Base-by-base conservation (phyloP, 2,113 vertebrate genomes). In the Leptosomus discolor region DNA sequence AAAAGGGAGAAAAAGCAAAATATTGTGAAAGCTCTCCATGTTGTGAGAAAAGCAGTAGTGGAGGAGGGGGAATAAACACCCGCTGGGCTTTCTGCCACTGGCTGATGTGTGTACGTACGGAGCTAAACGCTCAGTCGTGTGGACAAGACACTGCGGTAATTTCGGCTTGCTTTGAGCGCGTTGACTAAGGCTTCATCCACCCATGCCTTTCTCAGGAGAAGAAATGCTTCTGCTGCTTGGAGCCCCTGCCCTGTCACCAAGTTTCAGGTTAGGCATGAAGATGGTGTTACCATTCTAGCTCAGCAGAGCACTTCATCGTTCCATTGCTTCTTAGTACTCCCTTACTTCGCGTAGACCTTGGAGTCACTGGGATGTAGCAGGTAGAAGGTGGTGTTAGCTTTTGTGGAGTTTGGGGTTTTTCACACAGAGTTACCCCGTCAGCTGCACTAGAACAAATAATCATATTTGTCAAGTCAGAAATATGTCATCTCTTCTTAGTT, bases 351-450 rank as follows among this genome's bases (percentile, higher is more conserved):
- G 1, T 1, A 63, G 61, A 57, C 23, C 23, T 85, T 45, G 34
- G 39, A 76, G 41, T 70, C 51, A 34, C 58, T 36, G 26, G 53
- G 58, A 85, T 78, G 36, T 18, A 54, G 57, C 22, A 77, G 41
- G 39, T 32, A 46, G 20, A 21, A 8, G 5, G 37, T 43, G 24
- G 3, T 30, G 24, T 26, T 46, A 46, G n/a, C 29, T 78, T 54
- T 45, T 43, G 46, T 63, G 30, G 57, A 23, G 15, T 22, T 74
- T 11, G 9, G 36, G 78, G 46, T 61, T 61, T 73, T 27, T n/a
- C n/a, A 14, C 1, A 4, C 5, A 4, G 19, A 74, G 9, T 58
- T 74, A 45, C 3, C 20, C 41, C 2, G 0, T 3, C 57, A 48
- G 54, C 56, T 82, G 51, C 34, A 50, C 36, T 45, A 34, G 54